Percentiles rank a stretch among this genome's conserved stretches.
Evolutionary conservation across 2,888 invertebrate species (phyloP).

Genomic region (Saturnia pavonia): DNA sequence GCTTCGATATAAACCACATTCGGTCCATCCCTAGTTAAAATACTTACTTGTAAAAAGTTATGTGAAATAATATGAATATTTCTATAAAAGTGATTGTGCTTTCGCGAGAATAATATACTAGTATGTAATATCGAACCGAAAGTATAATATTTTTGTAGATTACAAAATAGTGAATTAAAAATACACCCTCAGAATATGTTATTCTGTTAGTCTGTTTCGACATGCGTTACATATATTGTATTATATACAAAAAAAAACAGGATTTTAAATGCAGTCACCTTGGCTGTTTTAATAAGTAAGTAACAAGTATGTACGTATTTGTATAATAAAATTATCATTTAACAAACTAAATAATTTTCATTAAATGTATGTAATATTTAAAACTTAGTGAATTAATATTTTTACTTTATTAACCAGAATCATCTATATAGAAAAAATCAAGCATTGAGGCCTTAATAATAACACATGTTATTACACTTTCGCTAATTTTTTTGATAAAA

Average conservation of each 20-base stretch:
- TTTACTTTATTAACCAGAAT: neutral
- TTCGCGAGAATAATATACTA: neutral
- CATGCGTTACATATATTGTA: neutral
- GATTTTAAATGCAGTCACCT: neutral
- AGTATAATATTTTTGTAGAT: neutral
- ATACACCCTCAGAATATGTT: neutral
- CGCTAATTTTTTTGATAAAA: neutral
- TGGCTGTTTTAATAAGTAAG: neutral
- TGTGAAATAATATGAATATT: neutral
- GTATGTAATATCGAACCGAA: neutral
- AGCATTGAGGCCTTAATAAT: neutral
- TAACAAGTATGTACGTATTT: neutral
- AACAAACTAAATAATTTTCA: neutral
- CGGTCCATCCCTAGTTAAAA: no score
- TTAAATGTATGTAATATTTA: neutral
- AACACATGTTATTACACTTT: neutral
- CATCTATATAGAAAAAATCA: neutral
- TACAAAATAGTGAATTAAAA: neutral
- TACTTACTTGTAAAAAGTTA: neutral
- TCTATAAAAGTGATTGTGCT: neutral
- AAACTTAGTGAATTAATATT: neutral
- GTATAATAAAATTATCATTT: neutral
- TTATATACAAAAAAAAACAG: neutral
- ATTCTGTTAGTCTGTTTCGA: neutral
- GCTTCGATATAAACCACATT: no score